phyloP scores from a whole-genome alignment of 2,797 vertebrate genomes.

The Rachycentron canadum region DNA sequence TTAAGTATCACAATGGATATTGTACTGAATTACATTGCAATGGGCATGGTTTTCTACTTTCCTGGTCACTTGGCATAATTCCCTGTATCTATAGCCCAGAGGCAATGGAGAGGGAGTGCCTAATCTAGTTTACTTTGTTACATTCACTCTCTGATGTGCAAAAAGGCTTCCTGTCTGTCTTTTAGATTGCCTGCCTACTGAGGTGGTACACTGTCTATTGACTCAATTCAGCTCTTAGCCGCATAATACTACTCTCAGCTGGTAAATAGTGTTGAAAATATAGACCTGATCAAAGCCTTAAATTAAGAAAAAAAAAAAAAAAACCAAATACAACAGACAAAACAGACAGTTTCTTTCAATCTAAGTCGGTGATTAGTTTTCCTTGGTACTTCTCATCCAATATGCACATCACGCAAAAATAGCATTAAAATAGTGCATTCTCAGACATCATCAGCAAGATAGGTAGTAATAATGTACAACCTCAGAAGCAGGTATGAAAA shows the following conservation, averaged over 20 bases:
- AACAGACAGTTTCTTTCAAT: neutral
- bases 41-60: constrained; percentile 11
- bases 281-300: neutral
- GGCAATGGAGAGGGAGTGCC: constrained; percentile 13
- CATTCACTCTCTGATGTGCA: constrained; percentile 3
- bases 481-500: neutral
- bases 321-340: neutral
- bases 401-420: neutral
- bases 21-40: constrained; percentile 6
- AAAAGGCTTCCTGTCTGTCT: constrained; percentile 17
- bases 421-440: neutral
- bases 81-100: constrained; percentile 8
- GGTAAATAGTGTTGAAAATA: constrained; percentile 8
- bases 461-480: neutral
- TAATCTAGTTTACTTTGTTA: constrained; percentile 26
- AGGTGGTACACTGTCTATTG: neutral
- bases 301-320: neutral
- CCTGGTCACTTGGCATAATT: constrained; percentile 7
- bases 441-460: neutral
- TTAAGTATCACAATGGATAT: neutral
- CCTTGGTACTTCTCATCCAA: neutral
- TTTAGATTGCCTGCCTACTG: constrained; percentile 6
- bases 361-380: neutral
- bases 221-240: neutral
- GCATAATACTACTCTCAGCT: neutral